Percentiles rank a stretch among this genome's conserved stretches.
Conservation (phyloP, 1,140 invertebrate species). For the Colletes latitarsis region DNA sequence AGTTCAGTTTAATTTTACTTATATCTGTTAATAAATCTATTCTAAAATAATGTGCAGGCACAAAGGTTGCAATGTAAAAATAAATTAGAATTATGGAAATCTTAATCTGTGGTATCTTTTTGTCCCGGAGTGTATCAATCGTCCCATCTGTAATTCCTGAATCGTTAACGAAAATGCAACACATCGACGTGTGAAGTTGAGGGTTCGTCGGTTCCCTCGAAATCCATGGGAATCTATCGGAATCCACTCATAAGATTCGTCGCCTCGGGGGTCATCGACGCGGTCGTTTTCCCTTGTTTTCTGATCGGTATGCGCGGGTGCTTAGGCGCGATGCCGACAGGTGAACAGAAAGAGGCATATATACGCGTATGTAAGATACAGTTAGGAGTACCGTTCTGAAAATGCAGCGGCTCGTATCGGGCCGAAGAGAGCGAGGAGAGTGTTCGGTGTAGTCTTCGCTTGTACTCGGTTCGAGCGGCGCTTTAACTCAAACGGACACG, state of each 20-base stretch:
- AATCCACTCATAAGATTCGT: neutral
- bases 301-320: slow-evolving; percentile 58
- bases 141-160: no score
- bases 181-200: neutral
- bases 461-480: slow-evolving; percentile 37
- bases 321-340: slow-evolving; percentile 54
- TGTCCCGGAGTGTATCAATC: no score
- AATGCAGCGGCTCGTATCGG: slow-evolving; percentile 68
- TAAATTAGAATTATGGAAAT: no score
- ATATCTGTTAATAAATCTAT: no score
- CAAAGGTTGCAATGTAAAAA: no score
- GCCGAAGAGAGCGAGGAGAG: slow-evolving; percentile 69
- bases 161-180: no score
- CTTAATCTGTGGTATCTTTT: no score
- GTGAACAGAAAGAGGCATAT: slow-evolving; percentile 54
- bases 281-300: slow-evolving; percentile 54
- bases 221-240: neutral
- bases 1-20: no score
- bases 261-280: slow-evolving; percentile 25
- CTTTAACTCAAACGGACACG: slow-evolving; percentile 61
- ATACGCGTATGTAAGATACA: slow-evolving; percentile 67
- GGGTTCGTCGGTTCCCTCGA: neutral
- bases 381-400: slow-evolving; percentile 78
- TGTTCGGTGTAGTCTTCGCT: slow-evolving; percentile 39
- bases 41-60: no score